Base-by-base conservation (phyloP, 2,888 invertebrate genomes). In the Hirtodrosophila alboralis region DNA sequence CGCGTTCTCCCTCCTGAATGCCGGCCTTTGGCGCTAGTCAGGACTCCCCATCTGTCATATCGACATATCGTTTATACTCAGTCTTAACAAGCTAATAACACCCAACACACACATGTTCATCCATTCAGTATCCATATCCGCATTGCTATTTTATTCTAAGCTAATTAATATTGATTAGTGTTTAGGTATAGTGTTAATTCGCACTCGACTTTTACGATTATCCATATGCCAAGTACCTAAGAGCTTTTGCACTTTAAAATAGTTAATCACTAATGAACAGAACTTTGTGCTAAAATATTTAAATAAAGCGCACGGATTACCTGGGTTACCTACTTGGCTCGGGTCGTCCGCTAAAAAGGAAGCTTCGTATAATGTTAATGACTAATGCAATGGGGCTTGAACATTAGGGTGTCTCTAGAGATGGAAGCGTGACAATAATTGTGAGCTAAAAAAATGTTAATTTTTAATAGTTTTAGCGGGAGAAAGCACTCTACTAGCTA, bases 101-200 rank as follows among this genome's bases (percentile, higher is more conserved):
- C 34, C n/a, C 57, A 49, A 18, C 18, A 18, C 3, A n/a, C n/a
- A n/a, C n/a, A n/a, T n/a, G n/a, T n/a, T n/a, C n/a, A n/a, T n/a
- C n/a, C n/a, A n/a, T n/a, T n/a, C n/a, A n/a, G n/a, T n/a, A 18
- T 18, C 18, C 18, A 1, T 30, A 21, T 18, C n/a, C 52, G 36
- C 18, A 44, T n/a, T 45, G 36, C 48, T 41, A 53, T 9, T 37
- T 56, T 41, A 49, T 53, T 61, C 43, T 77, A 77, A 65, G 69
- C 72, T 77, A 72, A 63, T 81, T 69, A 57, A 61, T 75, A 77
- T 70, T 68, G 72, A 61, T 58, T 77, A 80, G 62, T 75, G 30
- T 41, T 54, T 72, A 77, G 60, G 49, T 51, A 40, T 59, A 59
- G 44, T 52, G 26, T 31, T 75, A 58, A 57, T 30, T 30, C 30